phyloP scores from a whole-genome alignment of 2,888 invertebrate genomes.

The Andrena bucephala region DNA sequence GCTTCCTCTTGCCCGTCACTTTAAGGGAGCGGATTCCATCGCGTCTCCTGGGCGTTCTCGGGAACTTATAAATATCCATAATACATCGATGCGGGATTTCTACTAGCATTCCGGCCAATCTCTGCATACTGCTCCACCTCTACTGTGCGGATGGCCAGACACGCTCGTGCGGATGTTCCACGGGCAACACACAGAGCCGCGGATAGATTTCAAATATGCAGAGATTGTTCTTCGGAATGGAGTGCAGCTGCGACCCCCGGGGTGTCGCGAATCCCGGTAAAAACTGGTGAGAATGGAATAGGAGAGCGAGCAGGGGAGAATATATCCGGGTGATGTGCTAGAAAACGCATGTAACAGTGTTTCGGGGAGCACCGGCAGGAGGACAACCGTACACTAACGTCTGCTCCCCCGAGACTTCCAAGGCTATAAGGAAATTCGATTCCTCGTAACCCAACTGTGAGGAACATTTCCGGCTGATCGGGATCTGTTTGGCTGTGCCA shows the following conservation, averaged over 20 bases:
- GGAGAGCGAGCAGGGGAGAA: slow-evolving; percentile 37
- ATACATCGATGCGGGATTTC: slow-evolving; percentile 72
- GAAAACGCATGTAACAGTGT: slow-evolving; percentile 58
- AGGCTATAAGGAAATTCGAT: slow-evolving; percentile 64
- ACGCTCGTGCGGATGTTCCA: slow-evolving; percentile 15
- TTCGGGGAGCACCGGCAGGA: slow-evolving; percentile 43
- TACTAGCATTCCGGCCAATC: slow-evolving; percentile 55
- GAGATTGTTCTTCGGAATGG: slow-evolving; percentile 81
- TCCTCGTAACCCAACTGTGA: slow-evolving; percentile 52
- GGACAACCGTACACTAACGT: slow-evolving; percentile 53
- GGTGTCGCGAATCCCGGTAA: slow-evolving; percentile 75
- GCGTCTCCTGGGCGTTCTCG: slow-evolving; percentile 68
- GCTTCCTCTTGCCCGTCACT: slow-evolving; percentile 58
- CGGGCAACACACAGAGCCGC: slow-evolving; percentile 47
- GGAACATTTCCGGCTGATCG: slow-evolving; percentile 56
- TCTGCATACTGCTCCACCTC: slow-evolving; percentile 47
- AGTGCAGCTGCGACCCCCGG: slow-evolving; percentile 78
- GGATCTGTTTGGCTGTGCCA: slow-evolving; percentile 33
- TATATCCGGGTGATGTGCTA: slow-evolving; percentile 62
- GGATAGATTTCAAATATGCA: slow-evolving; percentile 83
- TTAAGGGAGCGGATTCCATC: slow-evolving; percentile 59
- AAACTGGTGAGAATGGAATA: slow-evolving; percentile 69
- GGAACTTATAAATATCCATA: slow-evolving; percentile 81
- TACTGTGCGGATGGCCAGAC: background rate
- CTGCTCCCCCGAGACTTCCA: slow-evolving; percentile 46